phyloP scores from a whole-genome alignment of 2,888 invertebrate species.

The Aspidiotus destructor region DNA sequence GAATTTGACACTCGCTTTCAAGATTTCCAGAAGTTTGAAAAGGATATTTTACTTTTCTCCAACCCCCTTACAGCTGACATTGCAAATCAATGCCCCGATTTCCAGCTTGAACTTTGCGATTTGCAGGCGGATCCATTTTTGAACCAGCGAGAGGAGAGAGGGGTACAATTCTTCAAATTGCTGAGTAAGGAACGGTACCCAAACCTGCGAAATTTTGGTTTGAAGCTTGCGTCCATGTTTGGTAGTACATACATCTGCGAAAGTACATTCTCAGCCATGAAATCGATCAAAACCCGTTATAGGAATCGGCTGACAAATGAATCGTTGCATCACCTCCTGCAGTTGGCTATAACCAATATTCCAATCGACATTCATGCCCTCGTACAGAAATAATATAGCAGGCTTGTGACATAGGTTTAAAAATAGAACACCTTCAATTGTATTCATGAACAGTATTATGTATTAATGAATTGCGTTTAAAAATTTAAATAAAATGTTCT shows the following conservation, averaged over 20 bases:
- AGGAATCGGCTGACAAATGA: conserved; percentile 1
- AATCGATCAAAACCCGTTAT: conserved; percentile 29
- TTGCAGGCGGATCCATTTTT: conserved; percentile 29
- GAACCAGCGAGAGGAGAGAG: conserved; percentile 25
- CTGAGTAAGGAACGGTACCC: conserved; percentile 27
- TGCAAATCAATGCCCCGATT: conserved; percentile 25
- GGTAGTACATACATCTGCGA: conserved; percentile 34
- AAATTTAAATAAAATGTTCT: background rate
- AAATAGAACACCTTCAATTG: too few species aligned
- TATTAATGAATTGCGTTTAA: background rate
- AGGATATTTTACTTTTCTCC: conserved; percentile 13
- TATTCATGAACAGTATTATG: too few species aligned
- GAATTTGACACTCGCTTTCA: conserved; percentile 24
- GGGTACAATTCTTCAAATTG: conserved; percentile 31
- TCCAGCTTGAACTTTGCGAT: conserved; percentile 32
- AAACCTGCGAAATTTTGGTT: conserved; percentile 24
- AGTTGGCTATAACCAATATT: conserved; percentile 2
- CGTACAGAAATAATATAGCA: background rate
- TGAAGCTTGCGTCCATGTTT: conserved; percentile 34
- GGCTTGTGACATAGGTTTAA: too few species aligned
- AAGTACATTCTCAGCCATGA: conserved; percentile 27
- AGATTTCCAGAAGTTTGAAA: conserved; percentile 25
- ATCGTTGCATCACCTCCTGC: background rate
- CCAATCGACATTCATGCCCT: background rate
- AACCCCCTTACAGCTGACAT: conserved; percentile 22